Evolutionary conservation across 2,888 invertebrate genomes (phyloP).

Genomic region (Endomychus coccineus): DNA sequence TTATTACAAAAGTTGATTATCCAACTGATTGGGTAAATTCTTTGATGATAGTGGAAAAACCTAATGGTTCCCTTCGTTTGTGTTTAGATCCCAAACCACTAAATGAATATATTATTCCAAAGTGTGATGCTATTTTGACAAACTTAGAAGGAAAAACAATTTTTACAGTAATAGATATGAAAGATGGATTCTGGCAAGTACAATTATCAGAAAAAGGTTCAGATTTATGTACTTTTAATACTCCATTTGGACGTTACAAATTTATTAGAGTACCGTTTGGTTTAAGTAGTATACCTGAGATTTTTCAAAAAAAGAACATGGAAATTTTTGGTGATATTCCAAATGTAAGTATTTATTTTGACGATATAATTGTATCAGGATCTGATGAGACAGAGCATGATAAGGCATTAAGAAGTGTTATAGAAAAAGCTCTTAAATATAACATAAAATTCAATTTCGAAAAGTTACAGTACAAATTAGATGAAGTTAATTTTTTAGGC

Average conservation of each 20-base stretch:
- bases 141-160: slow-evolving; percentile 5
- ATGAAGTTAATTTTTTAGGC: slow-evolving; percentile 17
- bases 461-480: slow-evolving; percentile 20
- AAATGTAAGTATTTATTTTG: slow-evolving; percentile 3
- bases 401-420: slow-evolving; percentile 13
- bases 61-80: too few relatives aligned
- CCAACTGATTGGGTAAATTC: too few relatives aligned
- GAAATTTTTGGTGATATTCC: slow-evolving; percentile 8
- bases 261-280: slow-evolving; percentile 6
- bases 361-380: slow-evolving; percentile 18
- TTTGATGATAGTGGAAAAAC: too few relatives aligned
- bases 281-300: background rate
- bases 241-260: slow-evolving; percentile 4
- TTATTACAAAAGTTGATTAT: too few relatives aligned
- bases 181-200: slow-evolving; percentile 6
- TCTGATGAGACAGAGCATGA: slow-evolving; percentile 20
- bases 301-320: slow-evolving; percentile 2
- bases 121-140: too few relatives aligned
- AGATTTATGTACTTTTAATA: slow-evolving; percentile 4
- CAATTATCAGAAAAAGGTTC: background rate
- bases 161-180: too few relatives aligned
- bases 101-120: too few relatives aligned
- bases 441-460: slow-evolving; percentile 23
- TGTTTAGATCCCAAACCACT: too few relatives aligned
- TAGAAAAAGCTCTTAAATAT: slow-evolving; percentile 16